Evolutionary conservation across 2,888 invertebrate species (phyloP), one percentile per base, ranked within the genome.

Genomic region (Blastobasis lacticolella): DNA sequence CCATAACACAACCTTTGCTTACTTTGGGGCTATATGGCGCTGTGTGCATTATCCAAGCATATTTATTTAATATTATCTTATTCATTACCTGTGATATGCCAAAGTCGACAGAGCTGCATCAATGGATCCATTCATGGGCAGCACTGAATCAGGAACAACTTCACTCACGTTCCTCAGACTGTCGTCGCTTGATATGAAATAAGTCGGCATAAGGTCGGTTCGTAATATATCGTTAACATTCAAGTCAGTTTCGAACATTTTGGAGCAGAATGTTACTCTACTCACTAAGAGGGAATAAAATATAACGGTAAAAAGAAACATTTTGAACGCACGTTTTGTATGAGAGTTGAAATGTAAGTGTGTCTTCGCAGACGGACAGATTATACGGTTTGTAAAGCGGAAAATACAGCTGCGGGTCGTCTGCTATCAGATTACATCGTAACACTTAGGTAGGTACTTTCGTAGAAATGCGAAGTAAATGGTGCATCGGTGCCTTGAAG

Each of bases 141-240:
- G 74, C 54, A 55, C 57, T n/a, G 57, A 48, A 49, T 54, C 61
- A 5, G 49, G 53, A 56, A 57, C 57, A 37, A 53, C 50, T 38
- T 61, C 60, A 49, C 67, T 73, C 1, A 63, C 50, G 49, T 55
- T 64, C n/a, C 62, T 51, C 8, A 10, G 10, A 2, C 7, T 58
- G 38, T 71, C 73, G 52, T 81, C 86, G 23, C 87, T 76, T 53
- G 89, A 74, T 50, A 94, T 85, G 54, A 94, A 81, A 57, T 90
- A 90, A 0, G 91, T 90, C 0, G 94, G 94, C 90, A 94, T 91
- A 47, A 92, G 85, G 75, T 93, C 91, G n/a, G 88, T 90, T 9
- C 92, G 89, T 37, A 94, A 77, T 65, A 94, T 92, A 74, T 94
- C 93, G 57, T 93, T 89, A 5, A 92, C 78, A 74, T 92, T 87